Percentiles rank a stretch among this genome's conserved stretches.
These are phyloP conservation scores for Leucophenga varia DNA, from an alignment of 1,140 invertebrate species.

Conservation along the genomic window DNA sequence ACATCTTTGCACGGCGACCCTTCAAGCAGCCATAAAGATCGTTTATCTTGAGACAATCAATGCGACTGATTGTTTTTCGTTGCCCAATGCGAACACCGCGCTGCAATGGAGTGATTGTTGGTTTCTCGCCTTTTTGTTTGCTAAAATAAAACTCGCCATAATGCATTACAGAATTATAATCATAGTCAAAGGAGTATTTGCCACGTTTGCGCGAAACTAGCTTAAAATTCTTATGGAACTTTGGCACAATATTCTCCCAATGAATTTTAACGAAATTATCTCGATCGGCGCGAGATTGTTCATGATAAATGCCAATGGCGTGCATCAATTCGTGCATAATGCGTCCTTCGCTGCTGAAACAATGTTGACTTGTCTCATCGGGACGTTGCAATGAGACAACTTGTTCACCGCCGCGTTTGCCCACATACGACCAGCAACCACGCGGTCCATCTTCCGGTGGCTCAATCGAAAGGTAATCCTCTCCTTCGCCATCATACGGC, in stretches of 20 bases:
- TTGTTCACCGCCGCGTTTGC: slow-evolving; percentile 63
- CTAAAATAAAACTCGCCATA: slow-evolving; percentile 65
- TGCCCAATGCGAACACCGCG: slow-evolving; percentile 62
- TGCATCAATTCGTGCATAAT: slow-evolving; percentile 85
- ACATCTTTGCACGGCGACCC: slow-evolving; percentile 59
- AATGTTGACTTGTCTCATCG: slow-evolving; percentile 63
- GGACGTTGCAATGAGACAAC: slow-evolving; percentile 58
- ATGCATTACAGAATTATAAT: slow-evolving; percentile 75
- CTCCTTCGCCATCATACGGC: slow-evolving; percentile 63
- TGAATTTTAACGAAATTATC: slow-evolving; percentile 74
- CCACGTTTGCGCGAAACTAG: slow-evolving; percentile 65
- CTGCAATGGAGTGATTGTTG: slow-evolving; percentile 63
- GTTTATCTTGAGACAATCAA: slow-evolving; percentile 72
- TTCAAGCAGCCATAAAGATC: slow-evolving; percentile 67
- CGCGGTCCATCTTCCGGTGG: slow-evolving; percentile 66
- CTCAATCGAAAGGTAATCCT: slow-evolving; percentile 73
- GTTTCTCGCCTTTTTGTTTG: slow-evolving; percentile 47
- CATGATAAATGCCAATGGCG: slow-evolving; percentile 82
- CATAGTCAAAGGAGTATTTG: slow-evolving; percentile 70
- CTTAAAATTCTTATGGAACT: slow-evolving; percentile 68
- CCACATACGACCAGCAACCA: slow-evolving; percentile 82
- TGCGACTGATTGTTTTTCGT: slow-evolving; percentile 65
- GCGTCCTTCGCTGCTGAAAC: slow-evolving; percentile 69
- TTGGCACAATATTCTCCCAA: slow-evolving; percentile 72
- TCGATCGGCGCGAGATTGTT: slow-evolving; percentile 79